Conservation (phyloP, 2,888 invertebrate genomes). For the Candidula unifasciata region DNA sequence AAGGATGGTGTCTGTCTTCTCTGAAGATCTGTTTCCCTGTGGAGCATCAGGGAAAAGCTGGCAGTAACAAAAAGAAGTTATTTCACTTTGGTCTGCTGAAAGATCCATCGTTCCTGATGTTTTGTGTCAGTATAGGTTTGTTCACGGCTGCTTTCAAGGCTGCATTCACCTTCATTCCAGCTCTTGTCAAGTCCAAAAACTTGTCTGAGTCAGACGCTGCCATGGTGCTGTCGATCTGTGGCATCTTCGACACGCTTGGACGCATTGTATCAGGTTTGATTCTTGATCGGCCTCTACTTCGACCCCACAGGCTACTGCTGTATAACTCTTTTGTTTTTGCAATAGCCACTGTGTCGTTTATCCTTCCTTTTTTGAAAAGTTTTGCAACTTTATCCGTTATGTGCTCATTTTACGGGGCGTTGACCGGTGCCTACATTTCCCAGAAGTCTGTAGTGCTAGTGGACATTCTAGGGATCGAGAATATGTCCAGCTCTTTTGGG, state of each 20-base stretch:
- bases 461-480: slow-evolving; percentile 67
- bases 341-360: slow-evolving; percentile 60
- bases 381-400: slow-evolving; percentile 59
- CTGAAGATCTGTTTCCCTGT: slow-evolving; percentile 48
- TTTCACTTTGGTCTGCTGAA: slow-evolving; percentile 54
- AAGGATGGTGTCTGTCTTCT: slow-evolving; percentile 26
- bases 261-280: slow-evolving; percentile 62
- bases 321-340: slow-evolving; percentile 66
- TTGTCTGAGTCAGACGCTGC: slow-evolving; percentile 61
- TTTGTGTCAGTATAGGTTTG: slow-evolving; percentile 55
- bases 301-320: slow-evolving; percentile 60
- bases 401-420: slow-evolving; percentile 62
- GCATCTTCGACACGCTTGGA: slow-evolving; percentile 62
- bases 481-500: slow-evolving; percentile 68
- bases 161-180: slow-evolving; percentile 67
- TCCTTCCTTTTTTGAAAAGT: slow-evolving; percentile 58
- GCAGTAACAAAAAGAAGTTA: slow-evolving; percentile 42
- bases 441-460: slow-evolving; percentile 72
- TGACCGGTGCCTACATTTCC: slow-evolving; percentile 67
- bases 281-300: slow-evolving; percentile 61
- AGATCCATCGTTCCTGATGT: slow-evolving; percentile 54
- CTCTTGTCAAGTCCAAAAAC: slow-evolving; percentile 63
- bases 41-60: slow-evolving; percentile 19
- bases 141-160: slow-evolving; percentile 56
- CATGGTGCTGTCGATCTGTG: slow-evolving; percentile 64